Evolutionary conservation across 1,140 invertebrate genomes (phyloP), one percentile per base, ranked within the genome.

Genomic region (Nephila pilipes): DNA sequence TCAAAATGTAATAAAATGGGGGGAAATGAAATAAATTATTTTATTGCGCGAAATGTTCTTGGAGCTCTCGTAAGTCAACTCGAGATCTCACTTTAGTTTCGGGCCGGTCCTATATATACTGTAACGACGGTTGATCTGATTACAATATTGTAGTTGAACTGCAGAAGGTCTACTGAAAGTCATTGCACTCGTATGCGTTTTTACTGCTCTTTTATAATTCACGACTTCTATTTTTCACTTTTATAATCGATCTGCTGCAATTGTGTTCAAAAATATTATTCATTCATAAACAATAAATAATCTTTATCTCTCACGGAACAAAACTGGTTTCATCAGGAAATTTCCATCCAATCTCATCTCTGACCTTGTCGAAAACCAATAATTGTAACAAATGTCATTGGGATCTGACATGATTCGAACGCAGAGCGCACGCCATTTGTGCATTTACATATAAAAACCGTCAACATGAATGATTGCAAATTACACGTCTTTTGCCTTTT

Each of bases 321-420:
- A 32, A 75, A 75, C 25, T 16, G 25, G 69, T 18, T 75, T 75
- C 18, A 75, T 20, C 29, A 32, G 29, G 69, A 36, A 75, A 75
- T 32, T 32, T 75, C 29, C 16, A 32, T n/a, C n/a, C 20, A 12
- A 25, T 65, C 22, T 65, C 69, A 75, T 75, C 32, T 5, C 5
- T 75, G 69, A 29, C 69, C 69, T 75, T 75, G 69, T 75, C 0
- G 69, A 75, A 75, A 75, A 75, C 32, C 29, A 36, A 75, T 75
- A 75, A 32, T 36, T 75, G 69, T 75, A 20, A 75, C 69, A 32
- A 75, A 75, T 75, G 69, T 75, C 69, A 75, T 75, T 75, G 69
- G 29, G 69, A 75, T 36, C 29, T 4, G 16, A 32, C 69, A 36
- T 36, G 69, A 18, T 29, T 75, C 36, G 10, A 75, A 75, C 32